phyloP scores from a whole-genome alignment of 2,888 invertebrate species.

The Hirtodrosophila cameraria region DNA sequence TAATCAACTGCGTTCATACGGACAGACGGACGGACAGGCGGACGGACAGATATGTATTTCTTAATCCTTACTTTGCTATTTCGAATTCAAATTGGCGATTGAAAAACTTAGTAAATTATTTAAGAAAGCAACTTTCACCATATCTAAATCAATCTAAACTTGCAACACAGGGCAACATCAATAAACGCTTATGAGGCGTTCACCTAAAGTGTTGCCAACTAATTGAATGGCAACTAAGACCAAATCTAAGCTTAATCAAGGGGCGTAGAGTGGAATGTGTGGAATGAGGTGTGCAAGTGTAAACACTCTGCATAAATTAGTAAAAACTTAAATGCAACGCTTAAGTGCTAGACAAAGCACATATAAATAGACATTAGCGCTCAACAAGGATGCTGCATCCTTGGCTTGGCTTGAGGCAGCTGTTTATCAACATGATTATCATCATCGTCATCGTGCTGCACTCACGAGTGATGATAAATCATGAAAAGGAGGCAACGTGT shows the following conservation, averaged over 20 bases:
- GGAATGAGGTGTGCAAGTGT: constrained; percentile 5
- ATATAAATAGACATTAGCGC: constrained; percentile 64
- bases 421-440: constrained; percentile 45
- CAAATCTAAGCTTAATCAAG: constrained; percentile 21
- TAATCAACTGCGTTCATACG: too few relatives aligned
- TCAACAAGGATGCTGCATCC: constrained; percentile 47
- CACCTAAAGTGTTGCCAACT: constrained; percentile 45
- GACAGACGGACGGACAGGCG: too few relatives aligned
- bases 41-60: too few relatives aligned
- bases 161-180: constrained; percentile 4
- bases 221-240: constrained; percentile 52
- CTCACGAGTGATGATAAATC: constrained; percentile 70
- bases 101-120: too few relatives aligned
- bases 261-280: background rate
- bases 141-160: constrained; percentile 7
- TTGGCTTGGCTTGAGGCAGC: constrained; percentile 47
- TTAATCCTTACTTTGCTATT: too few relatives aligned
- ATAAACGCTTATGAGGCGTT: constrained; percentile 1
- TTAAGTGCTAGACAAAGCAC: constrained; percentile 48
- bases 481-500: constrained; percentile 67
- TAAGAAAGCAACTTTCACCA: too few relatives aligned
- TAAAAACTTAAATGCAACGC: constrained; percentile 59
- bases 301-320: constrained; percentile 67
- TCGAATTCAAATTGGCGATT: too few relatives aligned
- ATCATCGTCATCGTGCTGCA: constrained; percentile 11